Base-by-base conservation (phyloP, 2,797 vertebrate species). In the Melopsittacus undulatus region DNA sequence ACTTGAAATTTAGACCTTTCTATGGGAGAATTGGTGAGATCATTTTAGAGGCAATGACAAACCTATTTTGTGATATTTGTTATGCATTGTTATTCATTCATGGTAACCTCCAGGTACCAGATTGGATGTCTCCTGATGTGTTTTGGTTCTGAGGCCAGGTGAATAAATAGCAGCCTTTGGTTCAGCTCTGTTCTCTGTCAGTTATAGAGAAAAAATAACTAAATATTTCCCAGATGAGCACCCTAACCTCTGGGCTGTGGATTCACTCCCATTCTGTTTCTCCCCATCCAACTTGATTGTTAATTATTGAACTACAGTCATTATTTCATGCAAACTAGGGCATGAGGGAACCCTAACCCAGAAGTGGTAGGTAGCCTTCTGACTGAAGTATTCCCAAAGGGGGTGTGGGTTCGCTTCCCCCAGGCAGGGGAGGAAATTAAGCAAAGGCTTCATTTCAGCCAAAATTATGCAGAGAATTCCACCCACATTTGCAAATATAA, bases 401-500 rank as follows among this genome's bases (percentile, higher is more conserved):
- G 42, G 13, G 8, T 52, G 87, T 90, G 78, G 63, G 81, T 89
- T 95, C 8, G 0, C 86, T 87, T 94, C 61, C 72, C 89, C 52
- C 52, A 43, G 52, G 84, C 90, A 95, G 93, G 49, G 89, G 87
- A 93, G 68, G 52, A 95, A 95, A 94, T 9, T 70, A 40, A 92
- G 90, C 61, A 94, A 91, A 92, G 40, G 11, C 48, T 93, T 97
- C 15, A 90, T 94, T 96, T 82, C 94, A 95, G 83, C 83, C 89
- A 70, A 92, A 96, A 94, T 95, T 95, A 97, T 95, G 92, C 96
- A 96, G 80, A 90, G 46, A 80, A 95, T 96, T 96, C 95, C 94
- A 95, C 95, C 95, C 92, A 93, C 94, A 83, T 93, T 91, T 87
- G 87, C 94, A 92, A 95, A 95, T 85, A 89, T 2, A 74, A 81